Evolutionary conservation across 2,888 invertebrate species (phyloP).

Genomic region (Pyrocoelia pectoralis): DNA sequence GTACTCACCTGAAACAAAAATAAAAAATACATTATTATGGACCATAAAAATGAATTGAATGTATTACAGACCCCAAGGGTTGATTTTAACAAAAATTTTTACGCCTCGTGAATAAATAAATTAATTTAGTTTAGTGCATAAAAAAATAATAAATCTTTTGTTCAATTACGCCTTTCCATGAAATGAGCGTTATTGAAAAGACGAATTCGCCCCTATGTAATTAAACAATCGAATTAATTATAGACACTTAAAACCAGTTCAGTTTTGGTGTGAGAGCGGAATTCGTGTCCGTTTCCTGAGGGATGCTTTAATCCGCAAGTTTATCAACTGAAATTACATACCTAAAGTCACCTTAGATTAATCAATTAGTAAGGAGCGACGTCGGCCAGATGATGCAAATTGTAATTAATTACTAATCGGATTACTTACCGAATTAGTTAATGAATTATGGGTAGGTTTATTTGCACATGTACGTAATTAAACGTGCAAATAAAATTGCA

Average conservation of each 20-base stretch:
- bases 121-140: too few species aligned
- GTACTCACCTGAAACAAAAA: slow-evolving; percentile 11
- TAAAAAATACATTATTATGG: not conserved
- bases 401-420: not conserved
- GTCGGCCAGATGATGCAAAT: not conserved
- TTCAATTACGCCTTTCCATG: not conserved
- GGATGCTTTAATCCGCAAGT: not conserved
- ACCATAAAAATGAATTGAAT: not conserved
- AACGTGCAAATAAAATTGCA: too few species aligned
- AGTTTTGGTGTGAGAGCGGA: slow-evolving; percentile 21
- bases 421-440: not conserved
- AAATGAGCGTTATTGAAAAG: not conserved
- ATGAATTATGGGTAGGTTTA: not conserved
- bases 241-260: slow-evolving; percentile 27
- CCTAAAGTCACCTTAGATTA: not conserved
- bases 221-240: slow-evolving; percentile 35
- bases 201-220: slow-evolving; percentile 21
- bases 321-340: slow-evolving; percentile 9
- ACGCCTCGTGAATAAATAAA: too few species aligned
- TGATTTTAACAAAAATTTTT: too few species aligned
- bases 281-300: slow-evolving; percentile 16
- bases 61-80: too few species aligned
- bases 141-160: too few species aligned
- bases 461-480: not conserved
- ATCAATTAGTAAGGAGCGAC: not conserved